These are phyloP conservation scores for Eilema sororculum DNA, from an alignment of 2,888 invertebrate genomes.

Conservation along the genomic window DNA sequence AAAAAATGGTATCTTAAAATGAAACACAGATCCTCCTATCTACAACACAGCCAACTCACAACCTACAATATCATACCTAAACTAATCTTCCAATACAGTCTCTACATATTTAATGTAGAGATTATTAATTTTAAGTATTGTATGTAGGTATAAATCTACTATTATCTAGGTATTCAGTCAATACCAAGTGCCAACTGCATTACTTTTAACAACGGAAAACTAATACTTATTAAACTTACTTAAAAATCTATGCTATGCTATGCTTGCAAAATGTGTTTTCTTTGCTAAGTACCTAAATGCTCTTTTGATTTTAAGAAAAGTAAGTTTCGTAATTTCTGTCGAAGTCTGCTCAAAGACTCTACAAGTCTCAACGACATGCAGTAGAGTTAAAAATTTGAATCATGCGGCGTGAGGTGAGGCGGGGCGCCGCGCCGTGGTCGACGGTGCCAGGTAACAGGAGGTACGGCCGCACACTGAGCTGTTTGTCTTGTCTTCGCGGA, in stretches of 20 bases:
- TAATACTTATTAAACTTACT: not conserved
- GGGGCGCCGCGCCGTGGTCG: constrained; percentile 63
- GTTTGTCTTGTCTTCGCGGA: constrained; percentile 29
- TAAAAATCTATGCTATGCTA: too few species aligned
- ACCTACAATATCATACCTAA: not conserved
- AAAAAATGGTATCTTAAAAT: too few species aligned
- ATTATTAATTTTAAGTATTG: too few species aligned
- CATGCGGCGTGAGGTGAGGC: constrained; percentile 55
- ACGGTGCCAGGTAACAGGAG: constrained; percentile 86
- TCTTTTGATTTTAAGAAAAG: constrained; percentile 24
- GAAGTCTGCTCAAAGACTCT: constrained; percentile 2
- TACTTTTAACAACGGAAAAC: not conserved
- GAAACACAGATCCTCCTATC: not conserved
- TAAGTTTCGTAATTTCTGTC: constrained; percentile 40
- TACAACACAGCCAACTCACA: not conserved
- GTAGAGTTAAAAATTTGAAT: constrained; percentile 64
- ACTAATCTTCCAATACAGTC: not conserved
- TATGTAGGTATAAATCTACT: too few species aligned
- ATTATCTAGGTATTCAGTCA: not conserved
- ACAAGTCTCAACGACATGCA: constrained; percentile 32
- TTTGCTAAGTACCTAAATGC: not conserved
- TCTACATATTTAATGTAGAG: too few species aligned
- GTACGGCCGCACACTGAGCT: constrained; percentile 74
- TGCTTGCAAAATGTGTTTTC: constrained; percentile 11
- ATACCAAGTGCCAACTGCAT: not conserved